These are phyloP conservation scores for Argyresthia albistria DNA, from an alignment of 2,888 invertebrate genomes.

Conservation along the genomic window DNA sequence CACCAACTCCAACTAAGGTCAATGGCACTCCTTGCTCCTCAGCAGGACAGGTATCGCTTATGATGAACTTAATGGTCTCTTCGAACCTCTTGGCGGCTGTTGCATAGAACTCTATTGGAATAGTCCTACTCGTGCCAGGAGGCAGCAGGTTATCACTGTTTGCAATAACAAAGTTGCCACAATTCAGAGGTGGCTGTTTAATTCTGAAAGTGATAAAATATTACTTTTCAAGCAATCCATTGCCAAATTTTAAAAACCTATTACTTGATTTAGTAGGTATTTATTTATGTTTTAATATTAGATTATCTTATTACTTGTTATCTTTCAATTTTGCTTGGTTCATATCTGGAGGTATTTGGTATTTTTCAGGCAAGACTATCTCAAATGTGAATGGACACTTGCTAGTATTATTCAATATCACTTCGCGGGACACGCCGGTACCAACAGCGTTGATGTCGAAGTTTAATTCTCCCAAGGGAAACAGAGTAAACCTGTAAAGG, in stretches of 20 bases:
- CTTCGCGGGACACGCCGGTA: slow-evolving; percentile 58
- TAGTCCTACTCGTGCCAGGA: slow-evolving; percentile 51
- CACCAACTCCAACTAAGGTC: slow-evolving; percentile 63
- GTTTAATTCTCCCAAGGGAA: slow-evolving; percentile 70
- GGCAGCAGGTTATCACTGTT: slow-evolving; percentile 59
- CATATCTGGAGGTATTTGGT: slow-evolving; percentile 15
- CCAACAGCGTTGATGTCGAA: slow-evolving; percentile 73
- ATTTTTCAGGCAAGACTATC: slow-evolving; percentile 41
- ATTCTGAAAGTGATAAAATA: slow-evolving; percentile 27
- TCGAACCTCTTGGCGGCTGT: slow-evolving; percentile 41
- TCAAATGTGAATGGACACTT: slow-evolving; percentile 68
- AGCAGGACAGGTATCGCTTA: slow-evolving; percentile 62
- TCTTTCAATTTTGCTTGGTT: not conserved
- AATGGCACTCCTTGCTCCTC: slow-evolving; percentile 60
- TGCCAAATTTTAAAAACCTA: too few species aligned
- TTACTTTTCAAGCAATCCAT: too few species aligned
- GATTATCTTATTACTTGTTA: not conserved
- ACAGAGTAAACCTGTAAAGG: slow-evolving; percentile 65
- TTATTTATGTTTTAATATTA: not conserved
- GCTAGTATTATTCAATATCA: slow-evolving; percentile 74
- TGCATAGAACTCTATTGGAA: slow-evolving; percentile 52
- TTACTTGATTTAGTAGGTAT: too few species aligned
- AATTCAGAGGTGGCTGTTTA: slow-evolving; percentile 46
- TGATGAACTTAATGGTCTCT: slow-evolving; percentile 53
- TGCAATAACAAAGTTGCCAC: slow-evolving; percentile 55